Evolutionary conservation across 2,797 vertebrate genomes (phyloP).

Genomic region (Galago senegalensis): DNA sequence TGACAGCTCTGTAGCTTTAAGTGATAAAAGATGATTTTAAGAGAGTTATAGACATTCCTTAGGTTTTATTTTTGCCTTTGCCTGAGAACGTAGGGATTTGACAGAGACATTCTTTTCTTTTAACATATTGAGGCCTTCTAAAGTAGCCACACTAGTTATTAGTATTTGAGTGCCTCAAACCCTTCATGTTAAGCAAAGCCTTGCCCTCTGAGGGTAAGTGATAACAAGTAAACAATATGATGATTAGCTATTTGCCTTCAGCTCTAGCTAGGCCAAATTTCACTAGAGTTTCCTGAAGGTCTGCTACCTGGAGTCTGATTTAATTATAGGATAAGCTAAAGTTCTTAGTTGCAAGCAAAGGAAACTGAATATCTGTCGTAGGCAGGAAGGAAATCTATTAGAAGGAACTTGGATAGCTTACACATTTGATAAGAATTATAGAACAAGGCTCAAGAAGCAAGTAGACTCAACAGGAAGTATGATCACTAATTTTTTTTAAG

Average conservation of each 20-base stretch:
- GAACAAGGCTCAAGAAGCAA: not conserved
- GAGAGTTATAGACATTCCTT: not conserved
- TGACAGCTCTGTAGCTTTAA: constrained; percentile 20
- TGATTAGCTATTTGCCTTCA: not conserved
- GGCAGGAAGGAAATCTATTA: not conserved
- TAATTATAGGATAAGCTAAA: not conserved
- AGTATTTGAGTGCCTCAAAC: not conserved
- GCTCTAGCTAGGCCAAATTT: not conserved
- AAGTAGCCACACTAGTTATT: not conserved
- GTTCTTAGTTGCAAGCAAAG: not conserved
- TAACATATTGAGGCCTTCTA: not conserved
- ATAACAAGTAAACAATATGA: not conserved
- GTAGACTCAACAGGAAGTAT: not conserved
- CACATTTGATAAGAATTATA: not conserved
- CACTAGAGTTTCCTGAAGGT: not conserved
- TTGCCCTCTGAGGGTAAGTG: not conserved
- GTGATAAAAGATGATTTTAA: constrained; percentile 11
- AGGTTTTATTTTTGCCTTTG: constrained; percentile 33
- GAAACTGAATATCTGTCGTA: not conserved
- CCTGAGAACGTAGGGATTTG: not conserved
- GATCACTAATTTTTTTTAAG: not conserved
- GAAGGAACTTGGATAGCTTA: constrained; percentile 29
- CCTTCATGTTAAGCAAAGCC: not conserved
- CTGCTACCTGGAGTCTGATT: not conserved
- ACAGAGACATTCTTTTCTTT: not conserved